These are phyloP conservation scores for Limonius californicus DNA, from an alignment of 1,140 invertebrate species.

Conservation along the genomic window DNA sequence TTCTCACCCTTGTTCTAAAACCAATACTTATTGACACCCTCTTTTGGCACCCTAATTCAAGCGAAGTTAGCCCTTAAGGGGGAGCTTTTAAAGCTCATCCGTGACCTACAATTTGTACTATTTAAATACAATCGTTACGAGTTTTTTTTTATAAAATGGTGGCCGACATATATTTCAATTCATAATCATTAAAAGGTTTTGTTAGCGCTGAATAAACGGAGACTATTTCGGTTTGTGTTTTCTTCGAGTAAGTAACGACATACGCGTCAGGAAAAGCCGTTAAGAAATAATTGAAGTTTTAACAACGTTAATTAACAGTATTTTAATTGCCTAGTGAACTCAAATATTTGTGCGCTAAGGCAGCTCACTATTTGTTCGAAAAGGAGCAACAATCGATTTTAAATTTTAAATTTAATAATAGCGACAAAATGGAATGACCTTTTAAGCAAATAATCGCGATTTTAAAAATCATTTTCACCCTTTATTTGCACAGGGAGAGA, in stretches of 20 bases:
- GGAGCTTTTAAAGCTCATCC: background rate
- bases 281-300: no score
- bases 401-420: background rate
- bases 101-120: background rate
- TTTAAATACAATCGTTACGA: background rate
- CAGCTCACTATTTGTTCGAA: no score
- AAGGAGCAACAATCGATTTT: no score
- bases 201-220: no score
- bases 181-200: no score
- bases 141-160: background rate
- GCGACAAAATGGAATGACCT: background rate
- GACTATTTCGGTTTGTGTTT: no score
- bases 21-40: slow-evolving; percentile 19
- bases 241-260: no score
- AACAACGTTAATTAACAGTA: no score
- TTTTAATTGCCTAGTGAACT: no score
- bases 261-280: no score
- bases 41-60: slow-evolving; percentile 1
- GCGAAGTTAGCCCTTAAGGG: background rate
- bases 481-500: slow-evolving; percentile 26
- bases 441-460: slow-evolving; percentile 5
- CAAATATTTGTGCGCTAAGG: no score
- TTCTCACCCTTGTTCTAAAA: slow-evolving; percentile 12
- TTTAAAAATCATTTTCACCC: slow-evolving; percentile 18
- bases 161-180: background rate